Percentiles rank a stretch among this genome's conserved stretches.
Conservation (phyloP, 1,140 invertebrate genomes). For the Bombyx mandarina region DNA sequence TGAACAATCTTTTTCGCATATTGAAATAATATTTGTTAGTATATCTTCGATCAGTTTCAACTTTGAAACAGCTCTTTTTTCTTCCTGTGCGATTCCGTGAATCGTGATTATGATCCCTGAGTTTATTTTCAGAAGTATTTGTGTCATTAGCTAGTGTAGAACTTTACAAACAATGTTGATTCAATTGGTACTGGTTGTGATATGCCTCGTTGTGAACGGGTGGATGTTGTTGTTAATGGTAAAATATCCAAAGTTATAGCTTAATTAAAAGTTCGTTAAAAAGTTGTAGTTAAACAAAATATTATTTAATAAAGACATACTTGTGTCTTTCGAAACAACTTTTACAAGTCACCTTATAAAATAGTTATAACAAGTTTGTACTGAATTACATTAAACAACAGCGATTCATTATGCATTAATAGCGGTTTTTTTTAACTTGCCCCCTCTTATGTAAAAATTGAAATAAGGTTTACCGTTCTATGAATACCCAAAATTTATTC, state of each 20-base stretch:
- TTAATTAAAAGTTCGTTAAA: slow-evolving; percentile 68
- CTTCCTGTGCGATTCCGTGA: slow-evolving; percentile 68
- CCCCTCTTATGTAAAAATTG: too few species aligned
- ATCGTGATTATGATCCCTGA: slow-evolving; percentile 65
- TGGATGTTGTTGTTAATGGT: slow-evolving; percentile 70
- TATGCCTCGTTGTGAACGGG: slow-evolving; percentile 69
- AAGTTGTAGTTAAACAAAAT: slow-evolving; percentile 66
- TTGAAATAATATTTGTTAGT: slow-evolving; percentile 62
- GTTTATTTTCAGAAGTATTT: slow-evolving; percentile 67
- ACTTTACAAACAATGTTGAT: slow-evolving; percentile 70
- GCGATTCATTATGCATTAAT: slow-evolving; percentile 33
- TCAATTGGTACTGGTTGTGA: slow-evolving; percentile 71
- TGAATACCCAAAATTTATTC: too few species aligned
- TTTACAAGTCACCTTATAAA: slow-evolving; percentile 60
- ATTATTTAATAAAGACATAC: slow-evolving; percentile 67
- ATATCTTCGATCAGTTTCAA: slow-evolving; percentile 61
- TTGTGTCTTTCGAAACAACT: slow-evolving; percentile 60
- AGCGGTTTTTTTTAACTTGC: slow-evolving; percentile 28
- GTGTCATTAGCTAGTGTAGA: slow-evolving; percentile 69
- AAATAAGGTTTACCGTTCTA: too few species aligned
- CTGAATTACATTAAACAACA: slow-evolving; percentile 56
- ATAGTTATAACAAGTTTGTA: slow-evolving; percentile 54
- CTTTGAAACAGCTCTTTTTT: slow-evolving; percentile 56
- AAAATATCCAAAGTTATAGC: slow-evolving; percentile 70
- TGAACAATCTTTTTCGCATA: slow-evolving; percentile 61